phyloP scores from a whole-genome alignment of 23 tunicate genomes.

The Trididemnum miniatum region DNA sequence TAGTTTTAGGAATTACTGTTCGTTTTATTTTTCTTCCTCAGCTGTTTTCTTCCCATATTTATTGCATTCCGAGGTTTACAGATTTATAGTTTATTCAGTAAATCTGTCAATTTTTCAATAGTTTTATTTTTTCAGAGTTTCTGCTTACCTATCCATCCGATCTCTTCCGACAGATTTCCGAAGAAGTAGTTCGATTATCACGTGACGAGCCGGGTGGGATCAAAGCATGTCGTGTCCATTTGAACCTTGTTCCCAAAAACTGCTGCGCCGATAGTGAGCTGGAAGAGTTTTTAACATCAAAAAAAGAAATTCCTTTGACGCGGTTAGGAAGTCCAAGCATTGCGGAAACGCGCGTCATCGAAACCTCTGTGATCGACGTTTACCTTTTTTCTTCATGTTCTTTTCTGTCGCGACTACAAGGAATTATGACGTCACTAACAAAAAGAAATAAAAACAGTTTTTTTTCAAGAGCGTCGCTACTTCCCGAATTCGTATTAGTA shows the following conservation, averaged over 20 bases:
- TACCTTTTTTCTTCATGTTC: conserved; percentile 23
- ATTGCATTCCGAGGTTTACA: too few relatives aligned
- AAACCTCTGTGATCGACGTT: conserved; percentile 23
- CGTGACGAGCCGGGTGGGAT: conserved; percentile 45
- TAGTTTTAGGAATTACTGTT: too few relatives aligned
- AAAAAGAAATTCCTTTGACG: neutral
- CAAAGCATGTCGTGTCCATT: conserved; percentile 15
- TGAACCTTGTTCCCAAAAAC: conserved; percentile 2
- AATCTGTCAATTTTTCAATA: too few relatives aligned
- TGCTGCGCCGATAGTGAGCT: neutral
- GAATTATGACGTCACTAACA: conserved; percentile 15
- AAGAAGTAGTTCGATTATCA: conserved; percentile 25
- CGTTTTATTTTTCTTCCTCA: neutral
- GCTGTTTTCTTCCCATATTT: too few relatives aligned
- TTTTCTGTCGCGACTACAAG: neutral
- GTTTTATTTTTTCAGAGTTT: neutral
- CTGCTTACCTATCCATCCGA: conserved; percentile 16
- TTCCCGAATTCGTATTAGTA: conserved; percentile 21
- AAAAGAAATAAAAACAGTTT: neutral
- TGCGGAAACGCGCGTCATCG: neutral
- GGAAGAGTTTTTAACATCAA: neutral
- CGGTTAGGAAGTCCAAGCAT: conserved; percentile 9
- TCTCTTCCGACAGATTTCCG: neutral
- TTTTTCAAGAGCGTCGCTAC: neutral
- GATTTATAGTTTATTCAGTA: too few relatives aligned